phyloP scores from a whole-genome alignment of 2,797 vertebrate species.

The Coreius guichenoti region DNA sequence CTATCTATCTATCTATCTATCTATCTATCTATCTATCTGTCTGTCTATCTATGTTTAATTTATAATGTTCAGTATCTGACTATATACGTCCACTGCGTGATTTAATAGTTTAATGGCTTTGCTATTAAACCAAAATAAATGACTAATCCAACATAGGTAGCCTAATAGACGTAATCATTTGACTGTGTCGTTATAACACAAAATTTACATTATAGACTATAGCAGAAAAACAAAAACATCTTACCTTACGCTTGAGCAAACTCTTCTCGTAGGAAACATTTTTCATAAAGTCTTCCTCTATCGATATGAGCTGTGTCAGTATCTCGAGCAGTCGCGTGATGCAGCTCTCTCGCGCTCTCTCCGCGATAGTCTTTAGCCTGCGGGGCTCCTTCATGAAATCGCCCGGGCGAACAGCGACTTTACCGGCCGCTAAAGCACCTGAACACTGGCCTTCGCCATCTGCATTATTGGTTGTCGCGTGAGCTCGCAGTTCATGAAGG shows the following conservation, averaged over 20 bases:
- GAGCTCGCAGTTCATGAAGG: constrained; percentile 31
- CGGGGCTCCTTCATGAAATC: not conserved
- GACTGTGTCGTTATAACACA: not conserved
- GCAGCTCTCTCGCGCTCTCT: constrained; percentile 49
- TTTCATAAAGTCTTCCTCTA: constrained; percentile 48
- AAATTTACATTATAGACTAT: too few species aligned
- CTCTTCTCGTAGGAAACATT: not conserved
- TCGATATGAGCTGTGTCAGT: constrained; percentile 40
- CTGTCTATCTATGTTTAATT: too few species aligned
- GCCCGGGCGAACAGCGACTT: too few species aligned
- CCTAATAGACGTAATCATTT: not conserved
- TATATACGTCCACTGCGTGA: not conserved
- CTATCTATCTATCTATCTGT: too few species aligned
- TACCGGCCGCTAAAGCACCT: not conserved
- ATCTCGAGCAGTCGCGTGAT: constrained; percentile 47
- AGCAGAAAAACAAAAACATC: not conserved
- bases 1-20: too few species aligned
- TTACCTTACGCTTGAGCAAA: constrained; percentile 56
- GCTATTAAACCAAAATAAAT: not conserved
- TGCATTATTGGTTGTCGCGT: not conserved
- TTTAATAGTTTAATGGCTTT: not conserved
- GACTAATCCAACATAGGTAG: too few species aligned
- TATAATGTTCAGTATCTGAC: too few species aligned
- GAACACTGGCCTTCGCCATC: not conserved
- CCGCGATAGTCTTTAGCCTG: constrained; percentile 31